Base-by-base conservation (phyloP, 2,113 vertebrate genomes). In the Pithys albifrons region DNA sequence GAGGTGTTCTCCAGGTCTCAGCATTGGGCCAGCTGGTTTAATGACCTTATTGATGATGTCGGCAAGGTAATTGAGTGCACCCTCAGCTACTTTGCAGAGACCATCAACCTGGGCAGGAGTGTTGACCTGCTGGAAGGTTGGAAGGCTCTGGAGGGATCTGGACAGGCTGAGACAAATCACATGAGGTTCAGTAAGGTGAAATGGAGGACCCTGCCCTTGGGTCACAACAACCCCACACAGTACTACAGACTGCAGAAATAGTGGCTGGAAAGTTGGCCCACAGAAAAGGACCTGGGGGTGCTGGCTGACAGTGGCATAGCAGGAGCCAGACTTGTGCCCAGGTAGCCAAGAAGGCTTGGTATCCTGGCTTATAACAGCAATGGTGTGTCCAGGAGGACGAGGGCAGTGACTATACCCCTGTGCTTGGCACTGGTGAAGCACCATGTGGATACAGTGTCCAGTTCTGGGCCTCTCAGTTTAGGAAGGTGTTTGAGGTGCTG, bases 21-120 rank as follows among this genome's bases (percentile, higher is more conserved):
- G 14, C 13, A 7, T 3, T 31, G 14, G 6, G n/a, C 24, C 9
- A 31, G 17, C 22, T 17, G 41, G 14, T 49, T 64, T 62, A 48
- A 43, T 19, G 23, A 9, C 9, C 37, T 76, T 13, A 19, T 7
- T 23, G 57, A 49, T 23, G 4, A 11, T 70, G 14, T 76, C 25
- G 27, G 4, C 10, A 48, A 48, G n/a, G 12, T 6, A 1, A 5
- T 59, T 0, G 0, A 45, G 18, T 25, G 28, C 46, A 39, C 10
- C 13, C 33, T 28, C 35, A 37, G 37, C 52, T 12, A 66, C 7
- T 45, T 37, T 16, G 13, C 23, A 74, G 28, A 14, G 19, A 23
- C 5, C 9, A 12, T 14, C 11, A 31, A 43, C 5, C 3, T 35
- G 20, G 14, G 20, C 41, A 41, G 6, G 25, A 43, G 20, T 7